Evolutionary conservation across 2,888 invertebrate species (phyloP).

Genomic region (Agrotis clavis): DNA sequence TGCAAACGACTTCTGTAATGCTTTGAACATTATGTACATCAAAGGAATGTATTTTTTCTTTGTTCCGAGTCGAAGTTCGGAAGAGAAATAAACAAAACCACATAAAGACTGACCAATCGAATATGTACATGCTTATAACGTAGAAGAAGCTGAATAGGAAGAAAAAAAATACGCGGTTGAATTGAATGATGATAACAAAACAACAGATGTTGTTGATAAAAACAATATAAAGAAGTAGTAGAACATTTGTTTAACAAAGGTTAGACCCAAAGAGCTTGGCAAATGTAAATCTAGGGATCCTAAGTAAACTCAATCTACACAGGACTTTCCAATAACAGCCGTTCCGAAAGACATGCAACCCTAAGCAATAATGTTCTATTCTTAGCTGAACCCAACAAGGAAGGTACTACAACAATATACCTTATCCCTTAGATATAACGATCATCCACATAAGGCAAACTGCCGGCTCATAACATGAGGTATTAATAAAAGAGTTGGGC

Average conservation of each 20-base stretch:
- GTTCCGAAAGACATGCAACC: slow-evolving; percentile 8
- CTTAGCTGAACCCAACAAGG: slow-evolving; percentile 12
- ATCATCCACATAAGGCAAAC: slow-evolving; percentile 53
- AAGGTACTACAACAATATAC: slow-evolving; percentile 35
- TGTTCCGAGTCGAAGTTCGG: slow-evolving; percentile 2
- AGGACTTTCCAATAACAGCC: slow-evolving; percentile 6
- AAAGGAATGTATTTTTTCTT: slow-evolving; percentile 33
- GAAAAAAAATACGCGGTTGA: not conserved
- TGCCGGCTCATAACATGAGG: slow-evolving; percentile 74
- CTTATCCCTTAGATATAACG: slow-evolving; percentile 48
- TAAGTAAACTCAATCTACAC: not conserved
- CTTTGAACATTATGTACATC: slow-evolving; percentile 48
- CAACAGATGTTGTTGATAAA: not conserved
- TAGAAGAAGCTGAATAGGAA: not conserved
- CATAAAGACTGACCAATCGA: not conserved
- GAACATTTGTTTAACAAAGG: not conserved
- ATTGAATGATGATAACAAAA: not conserved
- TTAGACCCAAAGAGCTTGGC: too few species aligned
- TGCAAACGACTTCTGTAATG: slow-evolving; percentile 68
- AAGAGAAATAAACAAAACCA: slow-evolving; percentile 4
- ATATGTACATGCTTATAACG: not conserved
- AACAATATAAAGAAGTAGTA: not conserved
- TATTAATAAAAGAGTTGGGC: slow-evolving; percentile 86
- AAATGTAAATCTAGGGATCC: too few species aligned
- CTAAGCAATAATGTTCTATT: slow-evolving; percentile 26